phyloP scores from a whole-genome alignment of 2,888 invertebrate genomes.

The Chloroclystis v-ata region DNA sequence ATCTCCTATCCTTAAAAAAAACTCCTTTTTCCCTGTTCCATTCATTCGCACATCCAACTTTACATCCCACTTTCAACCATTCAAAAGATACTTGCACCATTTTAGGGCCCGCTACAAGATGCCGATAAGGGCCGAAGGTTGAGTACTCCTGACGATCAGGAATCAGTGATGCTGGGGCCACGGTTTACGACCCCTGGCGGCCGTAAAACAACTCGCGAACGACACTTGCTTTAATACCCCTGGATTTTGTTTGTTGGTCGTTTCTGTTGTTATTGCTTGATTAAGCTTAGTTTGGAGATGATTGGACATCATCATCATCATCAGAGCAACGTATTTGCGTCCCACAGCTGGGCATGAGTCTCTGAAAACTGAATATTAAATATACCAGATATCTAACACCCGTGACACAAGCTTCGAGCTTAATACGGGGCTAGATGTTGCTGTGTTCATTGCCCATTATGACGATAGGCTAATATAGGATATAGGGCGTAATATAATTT shows the following conservation, averaged over 20 bases:
- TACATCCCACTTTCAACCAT: constrained; percentile 14
- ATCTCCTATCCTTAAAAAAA: constrained; percentile 5
- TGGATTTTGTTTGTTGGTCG: constrained; percentile 52
- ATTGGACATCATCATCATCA: too few species aligned
- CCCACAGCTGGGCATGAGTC: too few species aligned
- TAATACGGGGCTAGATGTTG: too few species aligned
- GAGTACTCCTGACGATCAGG: constrained; percentile 57
- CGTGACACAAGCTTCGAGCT: too few species aligned
- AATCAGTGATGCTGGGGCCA: constrained; percentile 61
- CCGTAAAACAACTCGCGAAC: constrained; percentile 69
- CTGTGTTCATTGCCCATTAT: too few species aligned
- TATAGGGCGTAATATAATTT: too few species aligned
- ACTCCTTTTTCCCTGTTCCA: constrained; percentile 9
- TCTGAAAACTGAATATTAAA: too few species aligned
- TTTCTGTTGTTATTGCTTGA: constrained; percentile 18
- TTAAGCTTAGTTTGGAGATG: constrained; percentile 5
- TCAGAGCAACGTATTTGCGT: too few species aligned
- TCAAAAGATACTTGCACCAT: constrained; percentile 16
- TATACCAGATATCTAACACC: too few species aligned
- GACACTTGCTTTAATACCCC: constrained; percentile 64
- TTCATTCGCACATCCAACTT: constrained; percentile 24
- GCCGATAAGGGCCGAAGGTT: constrained; percentile 31
- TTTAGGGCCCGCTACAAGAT: constrained; percentile 26
- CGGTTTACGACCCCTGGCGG: constrained; percentile 63
- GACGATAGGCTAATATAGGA: too few species aligned